phyloP scores from a whole-genome alignment of 2,113 vertebrate species.

The Laticauda laticaudata region DNA sequence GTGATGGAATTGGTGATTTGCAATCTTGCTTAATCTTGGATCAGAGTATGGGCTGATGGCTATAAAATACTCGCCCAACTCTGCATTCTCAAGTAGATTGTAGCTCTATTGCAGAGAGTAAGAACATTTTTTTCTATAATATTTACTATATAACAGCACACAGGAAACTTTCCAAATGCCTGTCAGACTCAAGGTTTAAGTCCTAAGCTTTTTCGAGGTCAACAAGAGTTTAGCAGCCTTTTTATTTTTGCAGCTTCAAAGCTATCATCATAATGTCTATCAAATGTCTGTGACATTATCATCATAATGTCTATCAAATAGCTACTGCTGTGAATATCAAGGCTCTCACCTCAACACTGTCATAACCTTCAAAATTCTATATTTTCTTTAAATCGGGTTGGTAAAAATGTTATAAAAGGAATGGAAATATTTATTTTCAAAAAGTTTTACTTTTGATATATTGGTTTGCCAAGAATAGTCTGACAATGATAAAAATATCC shows the following conservation, averaged over 20 bases:
- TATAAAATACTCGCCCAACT: not conserved
- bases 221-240: not conserved
- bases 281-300: not conserved
- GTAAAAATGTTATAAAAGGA: not conserved
- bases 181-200: not conserved
- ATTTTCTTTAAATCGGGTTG: not conserved
- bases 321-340: not conserved
- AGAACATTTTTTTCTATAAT: not conserved
- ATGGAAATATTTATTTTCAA: not conserved
- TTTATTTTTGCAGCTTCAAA: not conserved
- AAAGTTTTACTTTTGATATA: not conserved
- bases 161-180: not conserved
- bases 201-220: not conserved
- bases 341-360: not conserved
- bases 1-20: not conserved
- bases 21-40: not conserved
- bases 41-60: not conserved
- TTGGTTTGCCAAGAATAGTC: not conserved
- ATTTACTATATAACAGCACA: not conserved
- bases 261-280: not conserved
- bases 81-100: not conserved
- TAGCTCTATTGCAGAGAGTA: not conserved
- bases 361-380: not conserved
- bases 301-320: not conserved
- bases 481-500: not conserved